Conservation (phyloP, 1,140 invertebrate species). For the Megalopta genalis region DNA sequence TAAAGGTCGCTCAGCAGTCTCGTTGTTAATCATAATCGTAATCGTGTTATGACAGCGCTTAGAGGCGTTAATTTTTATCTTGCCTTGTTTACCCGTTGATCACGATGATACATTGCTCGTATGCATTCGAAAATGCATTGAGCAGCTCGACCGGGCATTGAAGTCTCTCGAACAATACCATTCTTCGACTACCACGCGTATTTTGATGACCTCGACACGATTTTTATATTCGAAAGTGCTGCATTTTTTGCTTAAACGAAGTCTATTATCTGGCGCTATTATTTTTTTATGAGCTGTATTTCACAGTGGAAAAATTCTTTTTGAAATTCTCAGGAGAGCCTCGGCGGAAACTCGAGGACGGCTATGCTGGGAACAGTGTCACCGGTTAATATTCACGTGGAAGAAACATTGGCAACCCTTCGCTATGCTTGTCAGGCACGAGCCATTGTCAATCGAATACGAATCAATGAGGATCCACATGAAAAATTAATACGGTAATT, state of each 20-base stretch:
- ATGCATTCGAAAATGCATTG: not conserved
- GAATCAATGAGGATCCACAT: slow-evolving; percentile 90
- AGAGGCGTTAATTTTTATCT: no score
- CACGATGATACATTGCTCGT: not conserved
- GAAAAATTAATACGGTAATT: slow-evolving; percentile 82
- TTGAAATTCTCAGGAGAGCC: slow-evolving; percentile 80
- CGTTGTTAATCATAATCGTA: no score
- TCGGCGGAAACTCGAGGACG: slow-evolving; percentile 85
- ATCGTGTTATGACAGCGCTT: no score
- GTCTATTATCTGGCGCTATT: not conserved
- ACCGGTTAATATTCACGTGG: slow-evolving; percentile 88
- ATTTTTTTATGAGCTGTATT: not conserved
- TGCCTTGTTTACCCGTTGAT: no score
- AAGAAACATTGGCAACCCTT: slow-evolving; percentile 91
- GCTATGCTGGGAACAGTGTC: slow-evolving; percentile 88
- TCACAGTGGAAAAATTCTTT: not conserved
- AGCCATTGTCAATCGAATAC: slow-evolving; percentile 90
- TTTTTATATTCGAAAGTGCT: not conserved
- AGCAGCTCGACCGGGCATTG: not conserved
- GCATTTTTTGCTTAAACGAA: not conserved
- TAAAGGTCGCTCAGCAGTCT: no score
- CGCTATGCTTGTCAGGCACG: slow-evolving; percentile 93
- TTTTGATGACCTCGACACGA: not conserved
- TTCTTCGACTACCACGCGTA: not conserved
- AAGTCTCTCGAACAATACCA: not conserved